Evolutionary conservation across 1,140 invertebrate genomes (phyloP).

Genomic region (Tenebrio molitor): DNA sequence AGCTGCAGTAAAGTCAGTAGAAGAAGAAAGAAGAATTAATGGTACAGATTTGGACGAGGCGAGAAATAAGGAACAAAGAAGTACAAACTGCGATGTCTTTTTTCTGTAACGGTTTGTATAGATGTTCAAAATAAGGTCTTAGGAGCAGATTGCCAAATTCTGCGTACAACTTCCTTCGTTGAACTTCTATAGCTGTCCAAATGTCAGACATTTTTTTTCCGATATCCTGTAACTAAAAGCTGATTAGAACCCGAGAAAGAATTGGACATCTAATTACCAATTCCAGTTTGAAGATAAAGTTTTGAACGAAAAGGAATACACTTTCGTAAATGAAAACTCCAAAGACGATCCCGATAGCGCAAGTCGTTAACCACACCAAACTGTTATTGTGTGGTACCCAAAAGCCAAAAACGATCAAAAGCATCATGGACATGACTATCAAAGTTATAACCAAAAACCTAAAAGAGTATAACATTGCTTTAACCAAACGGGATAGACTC

Average conservation of each 20-base stretch:
- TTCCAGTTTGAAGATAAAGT: too few relatives aligned
- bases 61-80: too few relatives aligned
- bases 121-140: conserved; percentile 55
- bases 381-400: background rate
- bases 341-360: background rate
- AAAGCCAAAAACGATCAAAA: too few relatives aligned
- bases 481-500: background rate
- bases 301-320: too few relatives aligned
- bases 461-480: background rate
- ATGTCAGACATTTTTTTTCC: background rate
- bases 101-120: conserved; percentile 49
- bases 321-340: too few relatives aligned
- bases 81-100: conserved; percentile 13
- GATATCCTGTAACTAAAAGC: background rate
- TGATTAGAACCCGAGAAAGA: too few relatives aligned
- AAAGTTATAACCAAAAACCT: background rate
- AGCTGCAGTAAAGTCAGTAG: too few relatives aligned
- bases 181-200: background rate
- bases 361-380: background rate
- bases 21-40: background rate
- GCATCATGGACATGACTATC: background rate
- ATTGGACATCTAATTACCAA: too few relatives aligned
- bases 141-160: conserved; percentile 47
- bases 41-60: background rate
- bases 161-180: background rate